Evolutionary conservation across 2,113 vertebrate genomes (phyloP), one percentile per base, ranked within the genome.

Genomic region (Cyanoramphus novaezelandiae): DNA sequence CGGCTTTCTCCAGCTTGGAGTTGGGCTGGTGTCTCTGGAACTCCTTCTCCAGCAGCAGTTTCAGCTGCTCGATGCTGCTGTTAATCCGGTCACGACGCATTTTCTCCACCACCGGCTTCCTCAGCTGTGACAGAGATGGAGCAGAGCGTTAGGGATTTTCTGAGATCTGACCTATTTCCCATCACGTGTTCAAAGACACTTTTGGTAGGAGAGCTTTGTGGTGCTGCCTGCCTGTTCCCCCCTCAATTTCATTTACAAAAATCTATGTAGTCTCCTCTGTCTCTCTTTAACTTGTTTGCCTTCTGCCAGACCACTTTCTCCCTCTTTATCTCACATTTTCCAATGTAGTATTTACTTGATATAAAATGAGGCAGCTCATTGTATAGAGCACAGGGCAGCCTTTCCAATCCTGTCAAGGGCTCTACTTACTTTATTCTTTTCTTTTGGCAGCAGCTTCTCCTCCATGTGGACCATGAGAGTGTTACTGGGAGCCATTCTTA

Each of bases 61-160:
- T 99, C 31, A 99, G 97, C 91, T 98, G 98, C 80, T 98, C 98
- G 9, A 99, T 99, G 98, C 99, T 98, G 97, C 95, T 98, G 96
- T 99, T 99, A 88, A 99, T 99, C 53, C 98, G 97, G 88, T 99
- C 98, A 4, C 99, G 97, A 50, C 99, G 98, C 98, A 98, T 98
- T 82, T 99, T 99, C 95, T 99, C 99, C 93, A 99, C 98, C 44
- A 98, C 76, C 1, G 98, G 99, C 91, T 99, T 99, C 92, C 98
- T 98, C 89, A 99, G 82, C 99, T 99, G 96, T 2, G 70, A 72
- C 70, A 59, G 86, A 68, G 52, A 75, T 10, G 43, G 71, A 67
- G 64, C 57, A 71, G 55, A 20, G 17, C 1, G 0, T 82, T 28
- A 57, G 28, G 75, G 50, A 21, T 69, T 79, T 55, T 28, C 43